Evolutionary conservation across 2,888 invertebrate species (phyloP).

Genomic region (Pycnomerus fuliginosus): DNA sequence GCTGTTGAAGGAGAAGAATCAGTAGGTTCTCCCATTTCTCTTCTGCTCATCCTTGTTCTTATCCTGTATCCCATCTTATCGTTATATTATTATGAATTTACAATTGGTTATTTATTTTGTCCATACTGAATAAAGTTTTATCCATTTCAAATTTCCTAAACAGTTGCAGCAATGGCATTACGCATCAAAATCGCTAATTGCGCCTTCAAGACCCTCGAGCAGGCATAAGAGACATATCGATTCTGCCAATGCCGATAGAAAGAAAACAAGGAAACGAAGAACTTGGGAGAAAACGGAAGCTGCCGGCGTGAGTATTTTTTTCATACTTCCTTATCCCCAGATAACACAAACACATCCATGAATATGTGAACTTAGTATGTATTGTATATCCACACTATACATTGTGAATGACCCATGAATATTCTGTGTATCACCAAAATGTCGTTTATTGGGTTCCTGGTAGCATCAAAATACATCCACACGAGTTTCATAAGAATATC

Average conservation of each 20-base stretch:
- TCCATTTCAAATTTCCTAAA: conserved; percentile 43
- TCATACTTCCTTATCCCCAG: no score
- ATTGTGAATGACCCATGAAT: no score
- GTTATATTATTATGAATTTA: conserved; percentile 29
- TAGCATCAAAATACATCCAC: no score
- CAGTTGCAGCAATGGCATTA: no score
- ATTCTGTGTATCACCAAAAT: no score
- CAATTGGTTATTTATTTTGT: conserved; percentile 32
- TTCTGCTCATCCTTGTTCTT: conserved; percentile 21
- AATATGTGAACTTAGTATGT: no score
- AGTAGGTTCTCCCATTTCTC: conserved; percentile 34
- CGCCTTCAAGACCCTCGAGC: conserved; percentile 36
- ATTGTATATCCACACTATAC: no score
- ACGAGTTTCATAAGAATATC: no score
- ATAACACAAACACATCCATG: no score
- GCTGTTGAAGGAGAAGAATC: conserved; percentile 45
- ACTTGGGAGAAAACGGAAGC: conserved; percentile 62
- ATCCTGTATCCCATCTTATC: conserved; percentile 17
- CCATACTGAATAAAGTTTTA: conserved; percentile 22
- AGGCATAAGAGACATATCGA: conserved; percentile 48
- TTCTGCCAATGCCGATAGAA: conserved; percentile 34
- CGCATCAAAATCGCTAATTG: conserved; percentile 37
- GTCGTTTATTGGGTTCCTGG: no score
- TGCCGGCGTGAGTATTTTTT: conserved; percentile 60
- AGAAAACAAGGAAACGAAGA: conserved; percentile 58